Percentiles rank a stretch among this genome's conserved stretches.
phyloP scores from a whole-genome alignment of 53 echinoderm and acorn worm genomes.

The Apostichopus leukothele region DNA sequence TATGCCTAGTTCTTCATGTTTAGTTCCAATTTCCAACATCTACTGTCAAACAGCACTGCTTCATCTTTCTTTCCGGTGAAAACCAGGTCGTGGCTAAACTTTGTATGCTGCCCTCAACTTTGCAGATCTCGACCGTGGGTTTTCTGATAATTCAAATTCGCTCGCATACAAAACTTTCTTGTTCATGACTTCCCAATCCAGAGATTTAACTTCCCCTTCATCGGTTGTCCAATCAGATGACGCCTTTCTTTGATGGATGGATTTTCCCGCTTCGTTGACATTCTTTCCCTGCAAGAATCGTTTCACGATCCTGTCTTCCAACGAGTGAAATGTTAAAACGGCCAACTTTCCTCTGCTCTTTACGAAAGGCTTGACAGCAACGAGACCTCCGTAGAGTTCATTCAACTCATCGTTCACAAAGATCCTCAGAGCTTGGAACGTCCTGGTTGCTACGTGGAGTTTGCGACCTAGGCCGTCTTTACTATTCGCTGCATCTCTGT shows the following conservation, averaged over 20 bases:
- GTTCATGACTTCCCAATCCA: conserved; percentile 52
- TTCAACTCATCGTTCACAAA: conserved; percentile 92
- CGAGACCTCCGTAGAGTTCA: conserved; percentile 67
- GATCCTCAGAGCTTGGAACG: conserved; percentile 84
- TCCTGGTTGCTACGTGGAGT: conserved; percentile 77
- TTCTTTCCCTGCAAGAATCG: conserved; percentile 77
- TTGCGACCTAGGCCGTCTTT: conserved; percentile 71
- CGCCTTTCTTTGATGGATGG: conserved; percentile 53
- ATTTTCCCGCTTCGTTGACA: conserved; percentile 68
- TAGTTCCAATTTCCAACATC: neutral
- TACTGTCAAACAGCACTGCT: neutral
- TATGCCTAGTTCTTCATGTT: neutral
- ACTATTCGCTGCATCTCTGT: conserved; percentile 55
- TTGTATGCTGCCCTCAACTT: conserved; percentile 88
- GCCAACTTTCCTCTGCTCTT: conserved; percentile 76
- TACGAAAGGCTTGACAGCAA: conserved; percentile 54
- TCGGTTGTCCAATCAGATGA: neutral
- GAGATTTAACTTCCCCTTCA: conserved; percentile 8
- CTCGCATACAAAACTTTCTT: conserved; percentile 64
- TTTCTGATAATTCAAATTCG: conserved; percentile 64
- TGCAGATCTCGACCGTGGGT: conserved; percentile 90
- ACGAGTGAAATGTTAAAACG: conserved; percentile 79
- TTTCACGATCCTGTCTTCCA: conserved; percentile 93
- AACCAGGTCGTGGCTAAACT: conserved; percentile 4
- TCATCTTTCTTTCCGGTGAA: neutral